These are phyloP conservation scores for Corythaeola cristata DNA, from an alignment of 2,113 vertebrate species.

Conservation along the genomic window DNA sequence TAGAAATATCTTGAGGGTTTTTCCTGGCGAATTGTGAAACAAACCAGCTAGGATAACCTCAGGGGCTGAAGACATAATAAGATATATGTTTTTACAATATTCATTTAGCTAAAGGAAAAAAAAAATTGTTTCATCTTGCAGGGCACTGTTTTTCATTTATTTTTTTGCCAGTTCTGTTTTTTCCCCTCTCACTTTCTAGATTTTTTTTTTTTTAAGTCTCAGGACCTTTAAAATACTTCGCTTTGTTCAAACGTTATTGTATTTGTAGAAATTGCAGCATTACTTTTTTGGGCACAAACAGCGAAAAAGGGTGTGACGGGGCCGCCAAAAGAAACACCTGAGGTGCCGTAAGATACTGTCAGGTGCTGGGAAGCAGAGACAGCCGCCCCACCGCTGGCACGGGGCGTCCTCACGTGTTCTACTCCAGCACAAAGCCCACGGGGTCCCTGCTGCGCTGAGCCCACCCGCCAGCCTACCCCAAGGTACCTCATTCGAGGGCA, in stretches of 20 bases:
- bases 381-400: neutral
- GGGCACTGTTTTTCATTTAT: neutral
- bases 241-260: neutral
- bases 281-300: neutral
- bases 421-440: neutral
- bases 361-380: neutral
- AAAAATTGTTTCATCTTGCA: neutral
- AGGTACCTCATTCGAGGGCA: neutral
- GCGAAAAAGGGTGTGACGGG: neutral
- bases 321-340: neutral
- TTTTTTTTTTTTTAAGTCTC: too few species aligned
- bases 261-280: neutral
- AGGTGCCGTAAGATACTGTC: neutral
- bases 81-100: neutral
- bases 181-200: neutral
- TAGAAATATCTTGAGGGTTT: neutral
- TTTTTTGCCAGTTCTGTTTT: neutral
- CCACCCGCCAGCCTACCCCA: neutral
- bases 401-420: fast-evolving
- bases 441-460: fast-evolving
- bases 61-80: neutral
- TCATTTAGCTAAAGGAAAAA: neutral
- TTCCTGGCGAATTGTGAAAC: conserved; percentile 4
- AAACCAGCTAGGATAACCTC: conserved; percentile 20
- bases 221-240: neutral